Base-by-base conservation (phyloP, 2,888 invertebrate genomes). In the Leucozona laternaria region DNA sequence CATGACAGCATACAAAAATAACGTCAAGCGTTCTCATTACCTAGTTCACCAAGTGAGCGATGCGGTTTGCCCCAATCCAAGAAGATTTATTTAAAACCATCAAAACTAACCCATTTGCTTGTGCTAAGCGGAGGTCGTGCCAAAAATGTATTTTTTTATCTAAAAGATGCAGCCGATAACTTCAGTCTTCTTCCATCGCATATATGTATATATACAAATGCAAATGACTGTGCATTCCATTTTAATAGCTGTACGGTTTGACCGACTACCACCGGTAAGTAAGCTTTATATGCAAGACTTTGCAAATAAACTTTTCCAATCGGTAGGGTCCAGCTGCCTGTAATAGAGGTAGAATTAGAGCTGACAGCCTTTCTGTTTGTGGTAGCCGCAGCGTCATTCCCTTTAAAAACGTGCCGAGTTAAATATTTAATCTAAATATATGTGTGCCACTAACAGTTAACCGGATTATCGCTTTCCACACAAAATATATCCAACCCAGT, bases 351-450 rank as follows among this genome's bases (percentile, higher is more conserved):
- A 31, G 2, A 43, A 31, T 10, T 20, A 31, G 1, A 43, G n/a
- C 22, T 34, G 25, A 8, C 43, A 20, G 28, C 25, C 48, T 17
- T 48, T 20, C n/a, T 25, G 13, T 17, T 48, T 20, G 11, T 25
- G 13, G n/a, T n/a, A 37, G 28, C 17, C 22, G 45, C 50, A 25
- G 11, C 78, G 6, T 28, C 40, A 20, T 48, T 53, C 25, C 31
- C 25, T 22, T 50, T 37, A n/a, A 76, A 83, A 83, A 64, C 28
- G 71, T 22, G 55, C 40, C 64, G 75, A 70, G 57, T 75, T 83
- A 64, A 83, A 84, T 72, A 84, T 80, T 80, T 84, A 60, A 84
- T 84, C 80, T 77, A 80, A 77, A 84, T 84, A 68, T 77, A 84
- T 84, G 79, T 70, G 70, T 71, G 71, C 76, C 80, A 84, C 84